Percentiles rank a stretch among this genome's conserved stretches.
These are phyloP conservation scores for Masticophis lateralis DNA, from an alignment of 2,797 vertebrate species.

Conservation along the genomic window DNA sequence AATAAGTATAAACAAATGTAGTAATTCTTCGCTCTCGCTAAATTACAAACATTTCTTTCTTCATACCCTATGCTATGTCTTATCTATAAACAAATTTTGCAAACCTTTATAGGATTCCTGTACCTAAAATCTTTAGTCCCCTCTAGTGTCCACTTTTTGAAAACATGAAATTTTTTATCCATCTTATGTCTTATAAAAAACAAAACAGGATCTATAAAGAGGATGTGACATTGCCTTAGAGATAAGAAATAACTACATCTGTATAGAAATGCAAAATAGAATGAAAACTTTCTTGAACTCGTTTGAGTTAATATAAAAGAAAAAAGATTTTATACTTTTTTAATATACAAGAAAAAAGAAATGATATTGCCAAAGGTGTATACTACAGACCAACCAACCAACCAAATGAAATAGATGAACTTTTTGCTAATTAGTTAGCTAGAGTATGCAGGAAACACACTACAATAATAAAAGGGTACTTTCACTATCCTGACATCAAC, in stretches of 20 bases:
- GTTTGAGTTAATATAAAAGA: too few relatives aligned
- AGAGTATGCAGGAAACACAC: not conserved
- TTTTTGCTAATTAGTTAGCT: not conserved
- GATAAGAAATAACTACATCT: not conserved
- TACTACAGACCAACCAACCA: not conserved
- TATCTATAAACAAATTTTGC: not conserved
- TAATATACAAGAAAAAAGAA: too few relatives aligned
- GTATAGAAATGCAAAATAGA: not conserved
- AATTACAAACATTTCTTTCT: not conserved
- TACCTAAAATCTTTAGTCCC: not conserved
- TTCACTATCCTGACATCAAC: not conserved
- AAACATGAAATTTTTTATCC: not conserved
- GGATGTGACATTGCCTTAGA: not conserved
- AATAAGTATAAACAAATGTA: not conserved
- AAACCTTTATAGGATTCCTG: not conserved
- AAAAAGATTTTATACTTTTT: too few relatives aligned
- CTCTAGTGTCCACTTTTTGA: not conserved
- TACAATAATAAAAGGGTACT: too few relatives aligned
- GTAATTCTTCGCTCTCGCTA: not conserved
- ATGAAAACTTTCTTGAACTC: too few relatives aligned
- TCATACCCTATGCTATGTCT: not conserved
- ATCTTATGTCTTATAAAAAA: not conserved
- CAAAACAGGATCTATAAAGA: not conserved
- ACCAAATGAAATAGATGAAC: not conserved
- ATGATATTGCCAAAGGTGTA: not conserved